Evolutionary conservation across 1,140 invertebrate species (phyloP), one percentile per base, ranked within the genome.

Genomic region (Proales similis): DNA sequence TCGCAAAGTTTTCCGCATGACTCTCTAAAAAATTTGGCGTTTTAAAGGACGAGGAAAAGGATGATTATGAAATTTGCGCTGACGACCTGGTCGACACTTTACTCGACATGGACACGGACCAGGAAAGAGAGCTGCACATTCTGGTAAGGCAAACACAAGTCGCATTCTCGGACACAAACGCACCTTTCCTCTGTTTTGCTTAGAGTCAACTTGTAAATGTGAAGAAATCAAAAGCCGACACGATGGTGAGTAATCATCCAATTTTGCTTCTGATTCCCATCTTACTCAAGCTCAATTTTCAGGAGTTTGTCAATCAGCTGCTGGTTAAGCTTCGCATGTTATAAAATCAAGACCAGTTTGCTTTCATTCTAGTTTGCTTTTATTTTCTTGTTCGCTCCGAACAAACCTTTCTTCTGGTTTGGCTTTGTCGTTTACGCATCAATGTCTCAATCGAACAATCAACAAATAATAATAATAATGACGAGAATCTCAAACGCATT

Each of bases 21-120:
- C 11, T 57, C 45, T 43, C 45, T 42, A 9, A 36, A 36, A 9
- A 14, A 9, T 33, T 51, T 57, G 29, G 19, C 24, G 2, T 1
- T 9, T 12, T 42, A 42, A 42, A 57, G 9, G 51, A 57, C 45
- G 36, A 57, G 27, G 45, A 36, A 24, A 57, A 57, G 45, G 51
- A 57, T 17, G 51, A 57, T 42, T 57, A 57, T 57, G 51, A 57
- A 9, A 57, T 57, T 42, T 57, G 51, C 45, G 51, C 51, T 9
- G 51, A 57, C 32, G 51, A 57, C 32, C 45, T 57, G 51, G 51
- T 57, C 7, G 51, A 57, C 29, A 29, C 51, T 22, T 26, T 57
- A 14, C 36, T 57, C 1, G 51, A 57, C 26, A 57, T 57, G 51
- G 51, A 57, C 3, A 57, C 51, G 12, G 51, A 57, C 14, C 27